Percentiles rank a stretch among this genome's conserved stretches.
phyloP scores from a whole-genome alignment of 2,888 invertebrate species.

The Ophraella communa region DNA sequence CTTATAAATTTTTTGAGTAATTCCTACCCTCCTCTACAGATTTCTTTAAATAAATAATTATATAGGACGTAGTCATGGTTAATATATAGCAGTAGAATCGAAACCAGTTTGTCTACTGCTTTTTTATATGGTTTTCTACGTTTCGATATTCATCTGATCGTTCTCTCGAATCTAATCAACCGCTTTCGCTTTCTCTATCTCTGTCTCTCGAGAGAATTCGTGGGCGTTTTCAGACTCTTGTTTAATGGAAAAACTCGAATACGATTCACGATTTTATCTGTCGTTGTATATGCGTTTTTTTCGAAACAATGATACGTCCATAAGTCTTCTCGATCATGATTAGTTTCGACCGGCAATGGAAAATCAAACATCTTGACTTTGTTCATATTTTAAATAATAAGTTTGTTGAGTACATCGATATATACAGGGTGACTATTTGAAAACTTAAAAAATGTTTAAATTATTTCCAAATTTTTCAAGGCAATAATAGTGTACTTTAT shows the following conservation, averaged over 20 bases:
- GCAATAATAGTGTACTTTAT: no score
- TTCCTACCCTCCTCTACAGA: background rate
- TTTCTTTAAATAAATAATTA: conserved; percentile 1
- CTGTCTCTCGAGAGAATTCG: background rate
- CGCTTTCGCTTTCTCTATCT: background rate
- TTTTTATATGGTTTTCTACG: conserved; percentile 12
- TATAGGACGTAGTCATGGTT: background rate
- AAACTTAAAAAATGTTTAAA: no score
- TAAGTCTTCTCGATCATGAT: conserved; percentile 10
- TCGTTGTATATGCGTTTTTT: conserved; percentile 6
- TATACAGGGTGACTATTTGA: no score
- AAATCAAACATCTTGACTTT: no score
- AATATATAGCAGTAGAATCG: background rate
- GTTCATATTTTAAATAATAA: no score
- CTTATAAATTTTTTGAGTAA: no score
- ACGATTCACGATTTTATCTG: conserved; percentile 20
- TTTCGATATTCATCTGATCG: conserved; percentile 14
- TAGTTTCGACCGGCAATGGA: background rate
- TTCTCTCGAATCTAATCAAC: conserved; percentile 20
- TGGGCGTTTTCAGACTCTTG: conserved; percentile 13
- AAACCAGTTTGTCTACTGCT: conserved; percentile 10
- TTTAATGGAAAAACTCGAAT: conserved; percentile 16
- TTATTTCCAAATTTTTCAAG: no score
- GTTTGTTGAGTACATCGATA: no score
- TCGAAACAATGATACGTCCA: background rate